These are phyloP conservation scores for Crypturellus tataupa DNA, from an alignment of 2,797 vertebrate species.

Conservation along the genomic window DNA sequence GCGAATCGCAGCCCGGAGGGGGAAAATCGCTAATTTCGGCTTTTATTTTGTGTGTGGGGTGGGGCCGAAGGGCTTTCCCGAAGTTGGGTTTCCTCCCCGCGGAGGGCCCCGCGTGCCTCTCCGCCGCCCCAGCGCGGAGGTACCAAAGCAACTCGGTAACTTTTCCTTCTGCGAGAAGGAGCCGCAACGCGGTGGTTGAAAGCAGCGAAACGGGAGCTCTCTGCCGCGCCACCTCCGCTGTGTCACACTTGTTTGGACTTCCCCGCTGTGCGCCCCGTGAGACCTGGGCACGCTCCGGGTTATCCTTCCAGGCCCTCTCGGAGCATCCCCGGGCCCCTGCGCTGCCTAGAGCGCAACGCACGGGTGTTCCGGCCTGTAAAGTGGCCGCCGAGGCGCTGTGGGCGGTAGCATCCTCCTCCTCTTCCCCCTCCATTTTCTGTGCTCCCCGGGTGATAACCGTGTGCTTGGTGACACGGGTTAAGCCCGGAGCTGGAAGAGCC, in stretches of 20 bases:
- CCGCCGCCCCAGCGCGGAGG: too few species aligned
- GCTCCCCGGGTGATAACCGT: slow-evolving; percentile 21
- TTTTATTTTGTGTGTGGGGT: too few species aligned
- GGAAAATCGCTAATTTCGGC: too few species aligned
- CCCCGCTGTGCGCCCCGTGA: rapidly evolving
- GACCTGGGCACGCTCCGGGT: not conserved
- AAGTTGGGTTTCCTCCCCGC: too few species aligned
- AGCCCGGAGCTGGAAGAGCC: not conserved
- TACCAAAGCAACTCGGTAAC: not conserved
- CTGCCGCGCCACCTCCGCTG: rapidly evolving
- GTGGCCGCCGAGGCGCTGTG: not conserved
- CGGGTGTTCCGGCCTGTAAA: not conserved
- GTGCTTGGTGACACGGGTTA: not conserved
- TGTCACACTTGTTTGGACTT: not conserved
- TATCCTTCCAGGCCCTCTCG: not conserved
- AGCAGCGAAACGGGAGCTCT: rapidly evolving
- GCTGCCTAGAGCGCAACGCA: not conserved
- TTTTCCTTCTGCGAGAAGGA: not conserved
- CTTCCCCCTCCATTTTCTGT: not conserved
- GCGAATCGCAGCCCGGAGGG: too few species aligned
- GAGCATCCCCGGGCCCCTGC: not conserved
- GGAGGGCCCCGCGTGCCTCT: not conserved
- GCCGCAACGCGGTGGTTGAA: rapidly evolving
- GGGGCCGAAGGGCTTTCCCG: too few species aligned
- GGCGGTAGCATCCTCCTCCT: not conserved